These are phyloP conservation scores for Silurus glanis DNA, from an alignment of 2,113 vertebrate species.

Conservation along the genomic window DNA sequence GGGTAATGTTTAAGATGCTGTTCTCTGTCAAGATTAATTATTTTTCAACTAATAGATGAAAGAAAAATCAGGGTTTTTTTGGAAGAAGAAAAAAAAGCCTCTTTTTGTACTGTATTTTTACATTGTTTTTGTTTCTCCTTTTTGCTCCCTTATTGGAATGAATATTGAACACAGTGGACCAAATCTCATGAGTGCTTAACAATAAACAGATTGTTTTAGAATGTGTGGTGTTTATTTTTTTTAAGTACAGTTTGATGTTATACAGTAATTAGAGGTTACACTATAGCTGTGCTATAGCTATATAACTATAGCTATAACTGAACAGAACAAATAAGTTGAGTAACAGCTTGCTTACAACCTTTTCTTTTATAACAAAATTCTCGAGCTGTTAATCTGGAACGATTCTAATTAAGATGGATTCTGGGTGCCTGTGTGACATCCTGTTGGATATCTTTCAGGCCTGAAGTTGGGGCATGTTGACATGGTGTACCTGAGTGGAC, in stretches of 20 bases:
- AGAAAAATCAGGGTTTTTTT: constrained; percentile 62
- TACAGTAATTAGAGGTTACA: neutral
- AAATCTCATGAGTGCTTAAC: constrained; percentile 79
- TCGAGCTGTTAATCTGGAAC: neutral
- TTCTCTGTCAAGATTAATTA: constrained; percentile 53
- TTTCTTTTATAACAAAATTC: neutral
- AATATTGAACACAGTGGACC: constrained; percentile 74
- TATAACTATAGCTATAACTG: no score
- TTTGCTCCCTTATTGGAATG: constrained; percentile 71
- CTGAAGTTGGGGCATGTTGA: neutral
- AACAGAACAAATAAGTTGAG: no score
- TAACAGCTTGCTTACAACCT: neutral
- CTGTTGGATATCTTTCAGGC: neutral
- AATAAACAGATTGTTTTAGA: constrained; percentile 76
- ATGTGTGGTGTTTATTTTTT: constrained; percentile 24
- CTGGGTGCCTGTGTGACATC: neutral
- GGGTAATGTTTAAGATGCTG: constrained; percentile 42
- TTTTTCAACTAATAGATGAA: constrained; percentile 53
- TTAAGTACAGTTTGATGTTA: neutral
- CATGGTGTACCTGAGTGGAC: neutral
- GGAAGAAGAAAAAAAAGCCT: constrained; percentile 57
- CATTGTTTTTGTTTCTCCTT: constrained; percentile 66
- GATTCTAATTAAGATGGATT: neutral
- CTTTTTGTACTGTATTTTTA: constrained; percentile 74
- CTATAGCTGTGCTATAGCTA: no score